These are phyloP conservation scores for Glaucopsyche alexis DNA, from an alignment of 2,888 invertebrate species.

Conservation along the genomic window DNA sequence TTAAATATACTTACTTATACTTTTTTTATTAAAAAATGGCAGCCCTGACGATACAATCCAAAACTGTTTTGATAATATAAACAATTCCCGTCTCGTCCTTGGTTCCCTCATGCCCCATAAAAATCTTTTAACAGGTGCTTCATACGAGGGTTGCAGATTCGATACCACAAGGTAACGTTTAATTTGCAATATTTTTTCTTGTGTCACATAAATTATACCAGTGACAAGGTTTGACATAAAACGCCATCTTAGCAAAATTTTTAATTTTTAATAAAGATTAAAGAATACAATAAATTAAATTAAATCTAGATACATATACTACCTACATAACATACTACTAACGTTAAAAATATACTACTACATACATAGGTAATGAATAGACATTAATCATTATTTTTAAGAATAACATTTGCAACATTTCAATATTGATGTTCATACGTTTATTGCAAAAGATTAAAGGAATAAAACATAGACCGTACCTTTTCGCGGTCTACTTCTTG, in stretches of 20 bases:
- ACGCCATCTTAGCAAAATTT: background rate
- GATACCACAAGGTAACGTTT: slow-evolving; percentile 35
- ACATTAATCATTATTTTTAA: too few relatives aligned
- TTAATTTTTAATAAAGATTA: background rate
- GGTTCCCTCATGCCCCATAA: slow-evolving; percentile 35
- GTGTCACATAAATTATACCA: background rate
- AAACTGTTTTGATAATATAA: background rate
- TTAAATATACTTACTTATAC: too few relatives aligned
- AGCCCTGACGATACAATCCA: background rate
- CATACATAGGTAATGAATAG: too few relatives aligned
- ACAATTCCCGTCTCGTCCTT: background rate
- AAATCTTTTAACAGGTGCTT: slow-evolving; percentile 42
- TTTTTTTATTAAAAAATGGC: background rate
- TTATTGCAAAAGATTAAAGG: too few relatives aligned
- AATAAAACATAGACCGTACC: too few relatives aligned
- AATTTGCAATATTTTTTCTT: background rate
- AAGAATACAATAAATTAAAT: background rate
- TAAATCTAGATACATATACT: background rate
- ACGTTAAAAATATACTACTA: background rate
- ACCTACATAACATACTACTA: too few relatives aligned
- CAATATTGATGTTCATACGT: too few relatives aligned
- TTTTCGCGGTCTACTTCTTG: too few relatives aligned
- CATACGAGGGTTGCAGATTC: slow-evolving; percentile 42
- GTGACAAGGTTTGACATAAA: background rate
- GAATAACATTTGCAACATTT: too few relatives aligned